Evolutionary conservation across 2,888 invertebrate genomes (phyloP).

Genomic region (Dasysyrphus tricinctus): DNA sequence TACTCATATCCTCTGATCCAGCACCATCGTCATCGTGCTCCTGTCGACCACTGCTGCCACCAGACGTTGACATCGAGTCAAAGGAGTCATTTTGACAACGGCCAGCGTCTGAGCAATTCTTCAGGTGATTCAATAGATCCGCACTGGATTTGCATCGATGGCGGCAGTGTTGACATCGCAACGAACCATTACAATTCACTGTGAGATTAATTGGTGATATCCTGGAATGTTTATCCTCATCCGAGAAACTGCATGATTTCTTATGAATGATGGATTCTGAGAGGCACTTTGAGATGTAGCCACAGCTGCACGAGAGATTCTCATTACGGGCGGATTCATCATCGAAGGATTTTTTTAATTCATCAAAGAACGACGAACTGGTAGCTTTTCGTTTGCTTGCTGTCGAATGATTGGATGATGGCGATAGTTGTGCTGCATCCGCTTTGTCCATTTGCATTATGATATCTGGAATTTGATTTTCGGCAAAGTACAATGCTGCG

Average conservation of each 20-base stretch:
- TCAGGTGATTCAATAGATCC: constrained; percentile 90
- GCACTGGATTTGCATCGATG: constrained; percentile 93
- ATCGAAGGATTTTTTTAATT: constrained; percentile 90
- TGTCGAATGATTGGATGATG: constrained; percentile 78
- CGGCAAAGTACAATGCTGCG: constrained; percentile 83
- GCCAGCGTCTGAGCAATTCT: constrained; percentile 87
- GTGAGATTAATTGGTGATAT: constrained; percentile 83
- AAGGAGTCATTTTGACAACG: constrained; percentile 82
- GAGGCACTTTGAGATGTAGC: constrained; percentile 91
- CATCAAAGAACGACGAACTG: constrained; percentile 92
- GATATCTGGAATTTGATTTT: constrained; percentile 79
- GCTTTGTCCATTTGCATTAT: constrained; percentile 78
- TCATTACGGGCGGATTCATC: constrained; percentile 87
- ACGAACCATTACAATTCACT: constrained; percentile 85
- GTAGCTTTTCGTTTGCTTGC: constrained; percentile 80
- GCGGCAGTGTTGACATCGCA: constrained; percentile 93
- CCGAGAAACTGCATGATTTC: constrained; percentile 86
- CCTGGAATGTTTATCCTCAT: constrained; percentile 80
- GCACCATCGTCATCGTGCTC: constrained; percentile 79
- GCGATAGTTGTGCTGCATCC: constrained; percentile 79
- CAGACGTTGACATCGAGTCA: constrained; percentile 80
- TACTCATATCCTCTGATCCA: constrained; percentile 80
- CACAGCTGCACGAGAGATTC: constrained; percentile 88
- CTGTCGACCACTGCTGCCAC: constrained; percentile 83
- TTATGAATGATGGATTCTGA: constrained; percentile 92